Evolutionary conservation across 2,888 invertebrate species (phyloP).

Genomic region (Blastobasis adustella): DNA sequence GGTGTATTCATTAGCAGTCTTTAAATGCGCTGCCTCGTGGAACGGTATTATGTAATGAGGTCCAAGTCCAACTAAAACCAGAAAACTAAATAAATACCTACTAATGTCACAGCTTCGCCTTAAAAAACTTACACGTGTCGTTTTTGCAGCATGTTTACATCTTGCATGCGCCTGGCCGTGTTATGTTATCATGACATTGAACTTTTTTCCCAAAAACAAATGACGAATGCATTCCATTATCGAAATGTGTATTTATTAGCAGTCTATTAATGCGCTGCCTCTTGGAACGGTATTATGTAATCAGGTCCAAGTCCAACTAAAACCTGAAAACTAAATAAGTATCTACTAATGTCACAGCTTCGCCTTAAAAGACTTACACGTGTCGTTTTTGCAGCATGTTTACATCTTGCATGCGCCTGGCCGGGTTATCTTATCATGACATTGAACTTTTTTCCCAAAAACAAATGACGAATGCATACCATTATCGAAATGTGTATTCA

Average conservation of each 20-base stretch:
- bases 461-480: slow-evolving; percentile 52
- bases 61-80: too few species aligned
- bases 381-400: slow-evolving; percentile 22
- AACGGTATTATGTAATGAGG: too few species aligned
- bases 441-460: slow-evolving; percentile 22
- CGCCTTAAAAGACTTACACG: slow-evolving; percentile 32
- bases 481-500: slow-evolving; percentile 15
- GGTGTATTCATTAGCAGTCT: too few species aligned
- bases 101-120: background rate
- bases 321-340: too few species aligned
- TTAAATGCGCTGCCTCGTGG: too few species aligned
- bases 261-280: too few species aligned
- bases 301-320: too few species aligned
- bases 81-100: background rate
- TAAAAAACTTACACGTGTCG: slow-evolving; percentile 40
- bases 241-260: slow-evolving; percentile 1
- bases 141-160: slow-evolving; percentile 12
- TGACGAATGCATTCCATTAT: slow-evolving; percentile 48
- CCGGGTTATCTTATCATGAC: slow-evolving; percentile 28
- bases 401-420: background rate
- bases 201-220: slow-evolving; percentile 31
- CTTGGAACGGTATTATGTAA: too few species aligned
- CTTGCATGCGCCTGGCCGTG: slow-evolving; percentile 8
- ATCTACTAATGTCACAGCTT: too few species aligned
- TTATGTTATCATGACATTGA: slow-evolving; percentile 26